Conservation (phyloP, 2,797 vertebrate genomes). For the Ambastaia sidthimunki region DNA sequence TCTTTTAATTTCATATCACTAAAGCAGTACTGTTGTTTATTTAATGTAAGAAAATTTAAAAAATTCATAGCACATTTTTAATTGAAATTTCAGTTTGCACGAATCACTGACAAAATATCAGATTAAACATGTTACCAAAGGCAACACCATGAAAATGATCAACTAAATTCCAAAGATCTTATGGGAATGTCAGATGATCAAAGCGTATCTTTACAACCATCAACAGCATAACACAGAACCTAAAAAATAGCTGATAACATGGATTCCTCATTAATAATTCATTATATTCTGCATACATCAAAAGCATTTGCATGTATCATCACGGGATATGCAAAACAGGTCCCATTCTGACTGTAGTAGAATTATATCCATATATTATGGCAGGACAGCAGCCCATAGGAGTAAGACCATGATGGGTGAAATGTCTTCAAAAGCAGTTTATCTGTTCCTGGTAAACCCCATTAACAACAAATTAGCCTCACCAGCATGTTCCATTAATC, state of each 20-base stretch:
- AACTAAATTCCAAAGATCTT: neutral
- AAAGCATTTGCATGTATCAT: slow-evolving; percentile 39
- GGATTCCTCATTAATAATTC: slow-evolving; percentile 53
- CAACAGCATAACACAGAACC: slow-evolving; percentile 7
- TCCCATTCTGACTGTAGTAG: slow-evolving; percentile 21
- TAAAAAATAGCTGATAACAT: slow-evolving; percentile 28
- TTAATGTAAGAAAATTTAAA: neutral
- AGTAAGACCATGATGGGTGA: slow-evolving; percentile 23
- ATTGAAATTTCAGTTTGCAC: neutral
- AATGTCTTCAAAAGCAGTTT: slow-evolving; percentile 46
- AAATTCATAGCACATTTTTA: neutral
- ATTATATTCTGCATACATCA: slow-evolving; percentile 31
- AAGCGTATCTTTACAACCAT: slow-evolving; percentile 29
- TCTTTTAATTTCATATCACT: neutral
- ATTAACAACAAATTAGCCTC: slow-evolving; percentile 60
- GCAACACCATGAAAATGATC: neutral
- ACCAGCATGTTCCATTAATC: slow-evolving; percentile 60
- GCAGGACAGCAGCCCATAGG: slow-evolving; percentile 32
- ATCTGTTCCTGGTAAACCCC: slow-evolving; percentile 39
- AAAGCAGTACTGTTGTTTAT: neutral
- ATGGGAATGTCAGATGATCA: slow-evolving; percentile 38
- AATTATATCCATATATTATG: slow-evolving; percentile 26
- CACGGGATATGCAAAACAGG: slow-evolving; percentile 36
- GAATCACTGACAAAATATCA: neutral
- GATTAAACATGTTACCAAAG: neutral